phyloP scores from a whole-genome alignment of 2,797 vertebrate genomes.

The Neosalanx taihuensis region DNA sequence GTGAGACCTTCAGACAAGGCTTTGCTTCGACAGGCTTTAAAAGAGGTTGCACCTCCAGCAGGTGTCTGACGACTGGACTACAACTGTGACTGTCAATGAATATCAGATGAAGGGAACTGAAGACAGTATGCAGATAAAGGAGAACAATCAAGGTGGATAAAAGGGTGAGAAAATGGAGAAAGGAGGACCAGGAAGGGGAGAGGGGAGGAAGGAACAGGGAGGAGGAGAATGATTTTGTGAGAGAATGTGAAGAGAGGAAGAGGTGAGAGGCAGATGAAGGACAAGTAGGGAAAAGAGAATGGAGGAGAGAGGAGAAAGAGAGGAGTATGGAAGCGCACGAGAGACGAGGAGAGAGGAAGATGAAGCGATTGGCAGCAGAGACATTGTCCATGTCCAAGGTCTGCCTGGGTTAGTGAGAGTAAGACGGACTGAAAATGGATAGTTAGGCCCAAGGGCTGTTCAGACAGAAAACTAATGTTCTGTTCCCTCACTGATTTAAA shows the following conservation, averaged over 20 bases:
- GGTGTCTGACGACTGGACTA: slow-evolving; percentile 22
- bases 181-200: not conserved
- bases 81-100: slow-evolving; percentile 38
- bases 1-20: not conserved
- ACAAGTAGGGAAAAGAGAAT: not conserved
- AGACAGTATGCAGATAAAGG: slow-evolving; percentile 28
- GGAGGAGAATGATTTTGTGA: not conserved
- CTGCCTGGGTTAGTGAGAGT: slow-evolving; percentile 34
- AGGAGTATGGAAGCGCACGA: not conserved
- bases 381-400: slow-evolving; percentile 15
- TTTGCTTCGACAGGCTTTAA: slow-evolving; percentile 27
- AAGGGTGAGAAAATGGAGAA: not conserved
- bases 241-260: not conserved
- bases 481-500: slow-evolving; percentile 22
- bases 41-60: slow-evolving; percentile 14
- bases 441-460: slow-evolving; percentile 42
- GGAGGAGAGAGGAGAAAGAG: not conserved
- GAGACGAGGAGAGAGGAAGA: not conserved
- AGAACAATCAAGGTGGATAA: not conserved
- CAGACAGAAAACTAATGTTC: slow-evolving; percentile 17
- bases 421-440: slow-evolving; percentile 33
- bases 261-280: not conserved
- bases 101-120: slow-evolving; percentile 41
- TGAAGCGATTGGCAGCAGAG: not conserved
- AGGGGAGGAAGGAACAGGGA: not conserved